A percentile compares a stretch with the other conserved stretches of the same genome.
phyloP scores from a whole-genome alignment of 2,113 vertebrate genomes.

The Melanotaenia duboulayi region DNA sequence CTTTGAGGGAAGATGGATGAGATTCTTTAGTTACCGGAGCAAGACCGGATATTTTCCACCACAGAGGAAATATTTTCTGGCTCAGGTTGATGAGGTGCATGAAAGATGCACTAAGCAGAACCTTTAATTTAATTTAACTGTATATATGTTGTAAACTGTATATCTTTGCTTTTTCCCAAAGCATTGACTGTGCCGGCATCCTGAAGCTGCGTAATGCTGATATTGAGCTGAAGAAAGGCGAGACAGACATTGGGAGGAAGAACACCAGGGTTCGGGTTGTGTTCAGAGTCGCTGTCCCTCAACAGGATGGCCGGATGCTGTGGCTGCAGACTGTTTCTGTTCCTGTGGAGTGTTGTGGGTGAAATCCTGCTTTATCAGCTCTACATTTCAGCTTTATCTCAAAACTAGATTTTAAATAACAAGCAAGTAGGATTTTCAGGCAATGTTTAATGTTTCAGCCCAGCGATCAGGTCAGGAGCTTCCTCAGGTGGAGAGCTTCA shows the following conservation, averaged over 20 bases:
- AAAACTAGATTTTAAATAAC: background rate
- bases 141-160: too few species aligned
- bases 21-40: too few species aligned
- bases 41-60: too few species aligned
- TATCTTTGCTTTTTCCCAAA: slow-evolving; percentile 44
- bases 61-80: too few species aligned
- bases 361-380: background rate
- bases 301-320: slow-evolving; percentile 86
- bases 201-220: slow-evolving; percentile 97
- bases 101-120: too few species aligned
- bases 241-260: slow-evolving; percentile 95
- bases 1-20: too few species aligned
- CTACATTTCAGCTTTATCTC: background rate
- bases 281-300: slow-evolving; percentile 92
- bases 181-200: slow-evolving; percentile 97
- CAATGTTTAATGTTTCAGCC: slow-evolving; percentile 73
- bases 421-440: too few species aligned
- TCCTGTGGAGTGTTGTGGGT: slow-evolving; percentile 92
- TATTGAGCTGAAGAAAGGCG: slow-evolving; percentile 96
- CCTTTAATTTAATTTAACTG: too few species aligned
- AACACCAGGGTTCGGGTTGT: slow-evolving; percentile 95
- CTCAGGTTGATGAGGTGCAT: too few species aligned
- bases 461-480: slow-evolving; percentile 96
- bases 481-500: slow-evolving; percentile 93
- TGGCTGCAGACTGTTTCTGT: slow-evolving; percentile 91